phyloP scores from a whole-genome alignment of 2,888 invertebrate genomes.

The Campaea margaritaria region DNA sequence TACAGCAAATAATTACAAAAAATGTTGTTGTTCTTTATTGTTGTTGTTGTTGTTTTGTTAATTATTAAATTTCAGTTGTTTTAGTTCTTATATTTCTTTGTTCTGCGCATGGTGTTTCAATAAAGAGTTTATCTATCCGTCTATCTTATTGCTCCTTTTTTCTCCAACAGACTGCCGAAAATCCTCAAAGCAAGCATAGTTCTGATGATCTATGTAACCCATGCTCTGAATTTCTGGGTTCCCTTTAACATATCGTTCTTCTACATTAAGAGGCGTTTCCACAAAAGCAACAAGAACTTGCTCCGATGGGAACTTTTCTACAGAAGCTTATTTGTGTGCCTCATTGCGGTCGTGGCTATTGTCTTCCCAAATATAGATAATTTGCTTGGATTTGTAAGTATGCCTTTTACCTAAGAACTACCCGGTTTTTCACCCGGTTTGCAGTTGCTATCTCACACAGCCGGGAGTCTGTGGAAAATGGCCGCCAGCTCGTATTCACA shows the following conservation, averaged over 20 bases:
- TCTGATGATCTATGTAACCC: constrained; percentile 69
- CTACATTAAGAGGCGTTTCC: constrained; percentile 54
- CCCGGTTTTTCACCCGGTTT: too few relatives aligned
- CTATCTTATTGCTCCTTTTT: constrained; percentile 5
- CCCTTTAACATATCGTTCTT: constrained; percentile 67
- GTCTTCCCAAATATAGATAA: constrained; percentile 64
- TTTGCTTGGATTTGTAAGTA: constrained; percentile 76
- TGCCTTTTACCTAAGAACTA: background rate
- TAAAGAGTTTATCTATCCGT: too few relatives aligned
- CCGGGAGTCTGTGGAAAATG: too few relatives aligned
- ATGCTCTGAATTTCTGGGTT: constrained; percentile 71
- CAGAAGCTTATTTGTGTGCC: constrained; percentile 53
- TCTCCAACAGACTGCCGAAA: constrained; percentile 60
- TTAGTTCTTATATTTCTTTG: too few relatives aligned
- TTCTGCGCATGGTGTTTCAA: too few relatives aligned
- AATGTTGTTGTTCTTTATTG: too few relatives aligned
- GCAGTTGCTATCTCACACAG: too few relatives aligned
- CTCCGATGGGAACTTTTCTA: constrained; percentile 59
- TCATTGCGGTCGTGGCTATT: constrained; percentile 55
- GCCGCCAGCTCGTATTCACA: too few relatives aligned
- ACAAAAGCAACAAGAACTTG: background rate
- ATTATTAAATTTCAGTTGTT: too few relatives aligned
- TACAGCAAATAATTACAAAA: too few relatives aligned
- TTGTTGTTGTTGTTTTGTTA: too few relatives aligned
- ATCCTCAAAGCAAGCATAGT: constrained; percentile 63